These are phyloP conservation scores for Parambassis ranga DNA, from an alignment of 2,797 vertebrate species.

Conservation along the genomic window DNA sequence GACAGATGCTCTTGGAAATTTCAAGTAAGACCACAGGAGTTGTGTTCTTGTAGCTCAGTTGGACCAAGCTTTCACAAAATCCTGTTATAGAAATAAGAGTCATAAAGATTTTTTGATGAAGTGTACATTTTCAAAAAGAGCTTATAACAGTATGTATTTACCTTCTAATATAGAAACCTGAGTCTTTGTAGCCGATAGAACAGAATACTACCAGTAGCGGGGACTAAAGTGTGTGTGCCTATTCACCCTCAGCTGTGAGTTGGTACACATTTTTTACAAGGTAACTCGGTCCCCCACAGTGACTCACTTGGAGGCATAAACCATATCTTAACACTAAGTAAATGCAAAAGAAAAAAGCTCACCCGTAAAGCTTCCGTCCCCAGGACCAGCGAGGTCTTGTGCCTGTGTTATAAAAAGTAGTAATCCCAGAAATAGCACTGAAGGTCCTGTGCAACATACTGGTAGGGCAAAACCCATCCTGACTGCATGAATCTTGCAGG, in stretches of 20 bases:
- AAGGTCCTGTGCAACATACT: slow-evolving; percentile 70
- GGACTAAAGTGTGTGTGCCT: no score
- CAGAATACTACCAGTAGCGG: no score
- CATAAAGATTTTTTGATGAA: neutral
- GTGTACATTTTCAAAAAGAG: neutral
- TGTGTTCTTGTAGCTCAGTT: slow-evolving; percentile 42
- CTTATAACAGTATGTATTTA: no score
- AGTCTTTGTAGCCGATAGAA: neutral
- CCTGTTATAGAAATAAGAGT: slow-evolving; percentile 37
- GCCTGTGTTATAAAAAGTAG: slow-evolving; percentile 68
- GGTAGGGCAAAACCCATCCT: slow-evolving; percentile 79
- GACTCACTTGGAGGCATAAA: no score
- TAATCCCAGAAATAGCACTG: slow-evolving; percentile 74
- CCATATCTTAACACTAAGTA: neutral
- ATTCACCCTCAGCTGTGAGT: no score
- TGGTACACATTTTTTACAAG: neutral
- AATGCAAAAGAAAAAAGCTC: neutral
- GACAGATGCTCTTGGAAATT: slow-evolving; percentile 79
- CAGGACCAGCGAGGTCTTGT: neutral
- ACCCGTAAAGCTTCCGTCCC: neutral
- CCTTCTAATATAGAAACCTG: neutral
- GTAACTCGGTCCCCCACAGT: no score
- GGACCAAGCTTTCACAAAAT: slow-evolving; percentile 64
- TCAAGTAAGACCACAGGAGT: slow-evolving; percentile 70
- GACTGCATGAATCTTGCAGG: slow-evolving; percentile 83